phyloP scores from a whole-genome alignment of 2,888 invertebrate genomes.

The Melanostoma mellinum region DNA sequence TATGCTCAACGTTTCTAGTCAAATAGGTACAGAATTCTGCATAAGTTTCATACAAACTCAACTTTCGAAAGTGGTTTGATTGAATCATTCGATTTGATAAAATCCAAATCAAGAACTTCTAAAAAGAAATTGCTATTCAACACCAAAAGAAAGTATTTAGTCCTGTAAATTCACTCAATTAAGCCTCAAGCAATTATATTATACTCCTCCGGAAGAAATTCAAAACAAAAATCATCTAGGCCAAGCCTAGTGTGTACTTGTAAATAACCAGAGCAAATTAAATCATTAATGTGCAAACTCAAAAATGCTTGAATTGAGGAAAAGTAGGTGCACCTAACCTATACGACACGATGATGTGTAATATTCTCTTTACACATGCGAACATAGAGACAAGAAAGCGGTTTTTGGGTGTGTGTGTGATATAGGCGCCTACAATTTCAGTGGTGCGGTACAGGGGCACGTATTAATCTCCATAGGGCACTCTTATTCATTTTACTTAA shows the following conservation, averaged over 20 bases:
- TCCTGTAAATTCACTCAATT: too few relatives aligned
- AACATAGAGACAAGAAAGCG: conserved; percentile 4
- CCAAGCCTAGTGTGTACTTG: conserved; percentile 34
- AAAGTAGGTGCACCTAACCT: conserved; percentile 5
- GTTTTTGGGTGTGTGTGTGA: too few relatives aligned
- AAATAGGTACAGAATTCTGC: too few relatives aligned
- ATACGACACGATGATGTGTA: background rate
- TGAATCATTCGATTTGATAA: too few relatives aligned
- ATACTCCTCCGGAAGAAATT: conserved; percentile 19
- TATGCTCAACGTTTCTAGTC: too few relatives aligned
- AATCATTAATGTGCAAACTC: conserved; percentile 68
- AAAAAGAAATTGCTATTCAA: too few relatives aligned
- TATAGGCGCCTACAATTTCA: too few relatives aligned
- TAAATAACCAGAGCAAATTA: conserved; percentile 63
- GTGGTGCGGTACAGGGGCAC: background rate
- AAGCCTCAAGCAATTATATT: conserved; percentile 9
- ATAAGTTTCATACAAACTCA: too few relatives aligned
- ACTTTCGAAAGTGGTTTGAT: too few relatives aligned
- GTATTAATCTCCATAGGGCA: conserved; percentile 45
- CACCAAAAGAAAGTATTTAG: too few relatives aligned
- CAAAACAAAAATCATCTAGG: conserved; percentile 20
- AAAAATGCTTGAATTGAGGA: conserved; percentile 58
- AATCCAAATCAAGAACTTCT: too few relatives aligned
- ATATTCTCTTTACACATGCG: background rate
- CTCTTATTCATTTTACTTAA: conserved; percentile 64